Evolutionary conservation across 2,797 vertebrate species (phyloP), one percentile per base, ranked within the genome.

Genomic region (Todus mexicanus): DNA sequence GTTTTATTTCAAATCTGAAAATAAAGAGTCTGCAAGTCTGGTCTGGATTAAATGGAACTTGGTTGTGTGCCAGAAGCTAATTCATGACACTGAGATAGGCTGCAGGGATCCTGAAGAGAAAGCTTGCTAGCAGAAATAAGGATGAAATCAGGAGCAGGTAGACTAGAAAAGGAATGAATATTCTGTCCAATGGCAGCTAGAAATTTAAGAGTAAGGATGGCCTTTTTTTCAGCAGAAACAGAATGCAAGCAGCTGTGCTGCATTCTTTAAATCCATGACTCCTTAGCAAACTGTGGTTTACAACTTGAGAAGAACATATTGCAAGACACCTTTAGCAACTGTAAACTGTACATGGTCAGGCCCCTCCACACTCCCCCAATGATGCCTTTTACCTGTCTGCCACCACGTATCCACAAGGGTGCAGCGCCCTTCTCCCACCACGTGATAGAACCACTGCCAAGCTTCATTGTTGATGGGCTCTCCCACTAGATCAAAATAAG

Each of bases 321-420:
- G 78, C 66, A 81, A 75, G 74, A 45, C 17, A 45, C 29, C 51
- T 68, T 66, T 54, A 87, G n/a, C 66, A 84, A 19, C 33, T 75
- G 15, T 51, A 50, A 31, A 40, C 29, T 15, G 5, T 3, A 33
- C 73, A 3, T 1, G 4, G 12, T 16, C n/a, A 71, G 66, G 47
- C 21, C 38, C 13, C 27, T 27, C 31, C 22, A 3, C 7, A 0
- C 11, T 51, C 29, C 53, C 53, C 6, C 26, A 2, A 33, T 5
- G 29, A 40, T 25, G 42, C 23, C 33, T 64, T 88, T 98, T 98
- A 99, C 99, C 99, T 91, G 99, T 99, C 97, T 99, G 99, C 99
- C 99, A 99, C 99, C 99, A 99, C 1, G 99, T 99, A 94, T 99
- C 99, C 95, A 99, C 98, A 15, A 99, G 97, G 13, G 98, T 98